A percentile compares a stretch with the other conserved stretches of the same genome.
These are phyloP conservation scores for Yasuhikotakia modesta DNA, from an alignment of 2,797 vertebrate species.

Conservation along the genomic window DNA sequence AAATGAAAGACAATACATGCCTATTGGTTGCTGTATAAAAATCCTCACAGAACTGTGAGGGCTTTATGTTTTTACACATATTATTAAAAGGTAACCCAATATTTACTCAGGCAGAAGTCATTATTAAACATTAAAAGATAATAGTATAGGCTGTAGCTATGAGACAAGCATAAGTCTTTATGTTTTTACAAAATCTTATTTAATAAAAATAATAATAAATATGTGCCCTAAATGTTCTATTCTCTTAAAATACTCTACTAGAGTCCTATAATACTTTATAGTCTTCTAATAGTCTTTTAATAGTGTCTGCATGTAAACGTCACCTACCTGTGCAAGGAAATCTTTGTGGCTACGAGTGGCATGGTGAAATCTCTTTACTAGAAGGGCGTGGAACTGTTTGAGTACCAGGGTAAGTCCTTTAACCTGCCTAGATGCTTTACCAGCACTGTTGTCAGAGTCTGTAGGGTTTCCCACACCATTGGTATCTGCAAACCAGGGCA, in stretches of 20 bases:
- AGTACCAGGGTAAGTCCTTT: slow-evolving; percentile 75
- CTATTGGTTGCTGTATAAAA: neutral
- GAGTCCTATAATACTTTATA: too few species aligned
- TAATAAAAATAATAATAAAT: neutral
- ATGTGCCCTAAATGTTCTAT: neutral
- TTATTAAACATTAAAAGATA: too few species aligned
- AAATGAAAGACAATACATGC: neutral
- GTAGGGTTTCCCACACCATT: slow-evolving; percentile 45
- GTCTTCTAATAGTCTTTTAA: too few species aligned
- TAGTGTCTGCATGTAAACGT: neutral
- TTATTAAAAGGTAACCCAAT: too few species aligned
- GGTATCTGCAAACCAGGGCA: slow-evolving; percentile 26
- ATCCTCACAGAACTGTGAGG: neutral
- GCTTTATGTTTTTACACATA: neutral
- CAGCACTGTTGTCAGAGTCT: slow-evolving; percentile 65
- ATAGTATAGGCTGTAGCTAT: too few species aligned
- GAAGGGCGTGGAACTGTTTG: slow-evolving; percentile 88
- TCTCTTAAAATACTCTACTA: too few species aligned
- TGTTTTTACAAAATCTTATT: neutral
- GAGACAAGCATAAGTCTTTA: too few species aligned
- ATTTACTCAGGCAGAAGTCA: too few species aligned
- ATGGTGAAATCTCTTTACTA: slow-evolving; percentile 89
- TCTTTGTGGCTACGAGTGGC: slow-evolving; percentile 86
- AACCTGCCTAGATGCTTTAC: slow-evolving; percentile 78
- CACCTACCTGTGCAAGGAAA: slow-evolving; percentile 90